Evolutionary conservation across 2,113 vertebrate species (phyloP).

Genomic region (Callithrix jacchus): DNA sequence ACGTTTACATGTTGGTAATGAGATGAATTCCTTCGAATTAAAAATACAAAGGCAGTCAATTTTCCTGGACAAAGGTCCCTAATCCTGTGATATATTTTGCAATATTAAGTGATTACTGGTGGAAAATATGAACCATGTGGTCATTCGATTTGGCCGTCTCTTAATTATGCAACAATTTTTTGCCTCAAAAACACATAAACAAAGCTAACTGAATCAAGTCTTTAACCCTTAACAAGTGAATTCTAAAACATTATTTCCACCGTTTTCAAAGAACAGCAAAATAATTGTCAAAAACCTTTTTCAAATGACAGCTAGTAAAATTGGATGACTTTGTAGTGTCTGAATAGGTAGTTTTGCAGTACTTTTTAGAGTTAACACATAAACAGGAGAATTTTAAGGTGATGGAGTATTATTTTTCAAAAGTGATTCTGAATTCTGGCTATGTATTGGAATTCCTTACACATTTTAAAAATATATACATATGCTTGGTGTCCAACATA

Average conservation of each 20-base stretch:
- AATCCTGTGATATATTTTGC: background rate
- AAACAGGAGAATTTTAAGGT: background rate
- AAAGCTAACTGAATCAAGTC: background rate
- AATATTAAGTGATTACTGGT: background rate
- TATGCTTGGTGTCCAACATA: background rate
- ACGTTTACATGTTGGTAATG: background rate
- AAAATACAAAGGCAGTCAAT: background rate
- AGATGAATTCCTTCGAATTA: background rate
- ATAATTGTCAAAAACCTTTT: background rate
- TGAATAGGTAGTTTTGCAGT: background rate
- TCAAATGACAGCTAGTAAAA: background rate
- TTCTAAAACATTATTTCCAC: background rate
- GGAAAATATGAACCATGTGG: background rate
- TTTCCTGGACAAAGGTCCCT: background rate
- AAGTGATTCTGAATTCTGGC: background rate
- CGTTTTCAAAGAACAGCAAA: background rate
- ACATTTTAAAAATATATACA: background rate
- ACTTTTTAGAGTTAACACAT: background rate
- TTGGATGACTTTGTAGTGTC: background rate
- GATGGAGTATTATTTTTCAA: background rate
- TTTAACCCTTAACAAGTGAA: background rate
- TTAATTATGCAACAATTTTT: slow-evolving; percentile 5
- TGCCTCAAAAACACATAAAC: background rate
- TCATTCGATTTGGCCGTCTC: background rate
- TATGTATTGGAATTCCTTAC: background rate